A percentile compares a stretch with the other conserved stretches of the same genome.
These are phyloP conservation scores for Papilio gigon DNA, from an alignment of 2,888 invertebrate genomes.

Conservation along the genomic window DNA sequence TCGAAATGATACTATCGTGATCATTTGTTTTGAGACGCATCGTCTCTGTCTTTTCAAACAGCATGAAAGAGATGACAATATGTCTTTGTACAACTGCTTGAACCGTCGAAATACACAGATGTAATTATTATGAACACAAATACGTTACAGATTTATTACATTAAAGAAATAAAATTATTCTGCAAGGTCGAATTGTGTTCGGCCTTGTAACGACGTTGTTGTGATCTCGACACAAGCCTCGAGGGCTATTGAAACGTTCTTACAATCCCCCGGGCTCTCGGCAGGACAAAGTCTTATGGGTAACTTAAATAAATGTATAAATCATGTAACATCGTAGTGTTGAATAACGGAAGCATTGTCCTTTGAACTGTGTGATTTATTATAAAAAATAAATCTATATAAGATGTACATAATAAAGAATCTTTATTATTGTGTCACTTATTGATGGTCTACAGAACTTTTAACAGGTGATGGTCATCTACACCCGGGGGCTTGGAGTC, in stretches of 20 bases:
- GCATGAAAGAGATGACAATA: no score
- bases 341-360: neutral
- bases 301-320: slow-evolving; percentile 16
- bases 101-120: no score
- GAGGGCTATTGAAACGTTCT: slow-evolving; percentile 32
- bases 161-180: neutral
- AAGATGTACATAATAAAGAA: no score
- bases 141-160: neutral
- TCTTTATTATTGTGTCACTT: no score
- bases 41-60: no score
- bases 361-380: neutral
- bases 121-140: neutral
- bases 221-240: slow-evolving; percentile 13
- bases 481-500: no score
- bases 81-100: no score
- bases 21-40: no score
- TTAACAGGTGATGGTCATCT: no score
- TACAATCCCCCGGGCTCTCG: slow-evolving; percentile 10
- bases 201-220: slow-evolving; percentile 24
- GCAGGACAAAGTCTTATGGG: neutral
- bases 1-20: no score
- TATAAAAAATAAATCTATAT: neutral
- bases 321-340: neutral
- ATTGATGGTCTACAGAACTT: no score
- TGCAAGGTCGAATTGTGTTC: slow-evolving; percentile 24